Evolutionary conservation across 2,113 vertebrate genomes (phyloP), one percentile per base, ranked within the genome.

Genomic region (Talpa occidentalis): DNA sequence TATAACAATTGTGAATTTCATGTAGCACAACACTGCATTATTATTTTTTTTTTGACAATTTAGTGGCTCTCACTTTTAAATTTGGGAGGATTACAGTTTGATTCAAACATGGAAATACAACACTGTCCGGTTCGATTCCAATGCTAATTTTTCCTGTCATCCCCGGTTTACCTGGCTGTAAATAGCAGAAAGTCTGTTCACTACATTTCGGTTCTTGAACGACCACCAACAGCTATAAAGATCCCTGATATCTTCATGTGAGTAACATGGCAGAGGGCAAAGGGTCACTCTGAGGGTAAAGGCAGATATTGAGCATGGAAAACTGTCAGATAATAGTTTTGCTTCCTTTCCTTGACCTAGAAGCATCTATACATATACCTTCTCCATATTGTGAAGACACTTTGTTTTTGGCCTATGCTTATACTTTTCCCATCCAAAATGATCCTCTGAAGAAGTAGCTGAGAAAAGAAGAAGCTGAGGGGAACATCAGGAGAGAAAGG

Each of bases 91-190:
- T 24, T n/a, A 64, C 8, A 77, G 32, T 85, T 54, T 52, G 17
- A 62, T 90, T 89, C 91, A 94, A 95, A 95, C 32, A 74, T 32
- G n/a, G 24, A 88, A 91, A 82, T 35, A 15, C 66, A 86, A 82
- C 82, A 73, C 21, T 22, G 22, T 88, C 69, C 74, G 49, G 30
- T 77, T 81, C 1, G 0, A 67, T 56, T 37, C 8, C 37, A 59
- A 60, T 28, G 35, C 37, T 60, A 14, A 72, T 73, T 88, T 89
- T 92, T 66, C 44, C 72, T 91, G 78, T 74, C 74, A 78, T 42
- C 30, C 42, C 28, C 28, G 79, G 54, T 72, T 52, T 62, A 49
- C 14, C n/a, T 47, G 30, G 74, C 83, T 85, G 15, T 70, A 66
- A 92, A 79, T 1, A 92, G 88, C 16, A 40, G 84, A 56, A 73